Evolutionary conservation across 1,140 invertebrate species (phyloP), one percentile per base, ranked within the genome.

Genomic region (Dryas iulia): DNA sequence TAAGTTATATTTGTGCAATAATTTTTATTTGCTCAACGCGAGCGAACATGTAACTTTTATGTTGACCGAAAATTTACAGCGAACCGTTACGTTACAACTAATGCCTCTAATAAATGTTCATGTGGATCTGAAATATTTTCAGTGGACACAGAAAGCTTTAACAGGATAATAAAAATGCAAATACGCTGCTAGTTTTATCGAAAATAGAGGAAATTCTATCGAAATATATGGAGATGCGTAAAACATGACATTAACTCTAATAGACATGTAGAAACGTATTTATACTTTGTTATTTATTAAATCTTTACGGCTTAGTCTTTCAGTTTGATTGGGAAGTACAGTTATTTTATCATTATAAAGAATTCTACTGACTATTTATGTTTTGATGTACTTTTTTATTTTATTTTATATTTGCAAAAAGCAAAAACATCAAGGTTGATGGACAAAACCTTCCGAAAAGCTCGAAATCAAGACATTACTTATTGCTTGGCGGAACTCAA

Each of bases 51-150:
- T 47, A 47, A 47, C 39, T 47, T 47, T 47, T 47, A 47, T 47
- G 39, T 11, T 47, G 18, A 21, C 14, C 39, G 39, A 47, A 47
- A 47, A 47, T 47, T 47, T 47, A 47, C 39, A 47, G 39, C 39
- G 8, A 47, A 47, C 39, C 39, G 39, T 47, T 47, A 47, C 39
- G 39, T 47, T 47, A 47, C 39, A 47, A 47, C 39, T 47, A 47
- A 47, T 47, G 39, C 8, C 39, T 47, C 39, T 47, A 47, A 47
- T 47, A 47, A 47, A 47, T 47, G 39, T 47, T 47, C 39, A 47
- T 21, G 39, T 21, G 39, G 39, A 47, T 47, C 39, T 47, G 39
- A 47, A 47, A 47, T 47, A 47, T 47, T 47, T 47, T 47, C 39
- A 47, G 39, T 47, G 39, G 14, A 18, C 39, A 47, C 21, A 21